Evolutionary conservation across 92 coral and sea anemone genomes (phyloP).

Genomic region (Heliopora coerulea): DNA sequence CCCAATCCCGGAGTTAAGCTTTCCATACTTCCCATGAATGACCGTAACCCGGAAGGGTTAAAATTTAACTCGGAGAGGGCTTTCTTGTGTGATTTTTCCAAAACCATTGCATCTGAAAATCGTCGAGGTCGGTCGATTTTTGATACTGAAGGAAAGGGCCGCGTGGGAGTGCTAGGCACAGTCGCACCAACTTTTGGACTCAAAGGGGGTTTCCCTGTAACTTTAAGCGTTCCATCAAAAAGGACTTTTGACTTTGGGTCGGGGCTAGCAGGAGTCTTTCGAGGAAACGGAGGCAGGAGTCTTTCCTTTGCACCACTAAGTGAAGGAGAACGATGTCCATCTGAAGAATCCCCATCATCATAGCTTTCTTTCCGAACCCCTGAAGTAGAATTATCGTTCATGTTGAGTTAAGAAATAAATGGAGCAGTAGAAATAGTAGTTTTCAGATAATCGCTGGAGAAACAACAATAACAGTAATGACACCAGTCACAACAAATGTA

Average conservation of each 20-base stretch:
- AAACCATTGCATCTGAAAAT: conserved; percentile 15
- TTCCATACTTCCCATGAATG: conserved; percentile 12
- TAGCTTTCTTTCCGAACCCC: not conserved
- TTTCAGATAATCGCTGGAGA: no score
- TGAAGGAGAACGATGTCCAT: conserved; percentile 2
- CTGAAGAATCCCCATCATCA: not conserved
- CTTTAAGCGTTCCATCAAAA: conserved; percentile 17
- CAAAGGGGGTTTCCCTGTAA: conserved; percentile 31
- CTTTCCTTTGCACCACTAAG: not conserved
- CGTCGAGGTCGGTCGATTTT: not conserved
- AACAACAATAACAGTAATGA: no score
- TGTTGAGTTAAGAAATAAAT: no score
- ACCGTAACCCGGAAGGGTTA: not conserved
- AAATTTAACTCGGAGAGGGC: not conserved
- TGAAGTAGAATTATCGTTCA: no score
- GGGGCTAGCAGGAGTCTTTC: not conserved
- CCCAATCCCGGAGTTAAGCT: conserved; percentile 6
- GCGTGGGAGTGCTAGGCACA: not conserved
- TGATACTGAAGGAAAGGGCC: not conserved
- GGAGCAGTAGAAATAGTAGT: no score
- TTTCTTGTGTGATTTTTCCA: not conserved
- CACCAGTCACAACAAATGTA: no score
- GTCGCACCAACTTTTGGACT: conserved; percentile 6
- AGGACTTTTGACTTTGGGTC: conserved; percentile 4
- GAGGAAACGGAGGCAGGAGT: not conserved